Base-by-base conservation (phyloP, 2,113 vertebrate genomes). In the Mola mola region DNA sequence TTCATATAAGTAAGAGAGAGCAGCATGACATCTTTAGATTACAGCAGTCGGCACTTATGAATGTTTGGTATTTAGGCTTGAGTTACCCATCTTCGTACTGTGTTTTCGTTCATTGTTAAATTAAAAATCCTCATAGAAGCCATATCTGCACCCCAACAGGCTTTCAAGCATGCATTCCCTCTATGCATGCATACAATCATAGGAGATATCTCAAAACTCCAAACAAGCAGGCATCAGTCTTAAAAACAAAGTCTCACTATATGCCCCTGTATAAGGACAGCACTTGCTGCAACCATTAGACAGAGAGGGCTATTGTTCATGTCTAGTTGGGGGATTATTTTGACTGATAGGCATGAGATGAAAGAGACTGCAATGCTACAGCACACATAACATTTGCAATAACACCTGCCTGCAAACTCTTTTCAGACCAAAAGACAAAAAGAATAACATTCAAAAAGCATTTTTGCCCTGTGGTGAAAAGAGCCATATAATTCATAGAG, bases 261-360 rank as follows among this genome's bases (percentile, higher is more conserved):
- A 53, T 70, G 46, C 33, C 19, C 16, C 33, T 55, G 75, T 60
- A 41, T 61, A 58, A 69, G 68, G n/a, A n/a, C 65, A 75, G 29
- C 41, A 73, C 66, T 74, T 36, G 43, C 41, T 67, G 17, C 34
- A 59, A 41, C 62, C 47, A 59, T 43, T 46, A 55, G 53, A 79
- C 75, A 88, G 57, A 80, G 77, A 51, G 11, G 52, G 9, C 60
- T 47, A 74, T 88, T 86, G 83, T 90, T 79, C 66, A 21, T 49
- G 33, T 25, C 34, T n/a, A 40, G 3, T 4, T 12, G 38, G 36
- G 16, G 16, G 61, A 64, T 72, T 78, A 48, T 84, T 80, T 81
- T 74, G 74, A 79, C 60, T 72, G 42, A 72, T 44, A 65, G 49
- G 57, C 49, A 56, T 43, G 49, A 53, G 52, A 61, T 48, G 52